Evolutionary conservation across 2,888 invertebrate species (phyloP), one percentile per base, ranked within the genome.

Genomic region (Caenorhabditis plicata): DNA sequence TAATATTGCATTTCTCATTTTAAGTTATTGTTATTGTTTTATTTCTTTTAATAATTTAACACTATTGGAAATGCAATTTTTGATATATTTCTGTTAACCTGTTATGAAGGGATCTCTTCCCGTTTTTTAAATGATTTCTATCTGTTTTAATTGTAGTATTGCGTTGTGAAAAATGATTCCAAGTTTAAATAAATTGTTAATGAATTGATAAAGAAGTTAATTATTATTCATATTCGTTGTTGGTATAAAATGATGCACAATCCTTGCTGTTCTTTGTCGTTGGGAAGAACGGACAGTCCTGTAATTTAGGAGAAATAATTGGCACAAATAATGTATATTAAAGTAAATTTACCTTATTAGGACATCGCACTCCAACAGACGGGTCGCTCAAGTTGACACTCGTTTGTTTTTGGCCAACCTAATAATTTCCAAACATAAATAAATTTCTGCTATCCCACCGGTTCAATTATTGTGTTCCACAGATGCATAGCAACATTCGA

Each of bases 401-500:
- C 0, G 58, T 58, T 32, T 63, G 63, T 31, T 63, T 63, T 13
- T 22, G 9, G 13, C 57, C 63, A 26, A 63, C 58, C 58, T 58
- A 26, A 20, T 50, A 35, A 26, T 2, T 20, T 2, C 7, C 17
- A 4, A 15, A 17, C 39, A 17, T 15, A 23, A 19, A 17, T 22
- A 23, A 17, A n/a, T 39, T 9, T 15, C 4, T 32, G 23, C 7
- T 32, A 4, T 25, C 22, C 15, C 22, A 55, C 63, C 26, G 63
- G 63, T 29, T 64, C 57, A 33, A 64, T 39, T 17, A 64, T 64
- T 4, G 57, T 67, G 35, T 67, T 67, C 67, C 67, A 67, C 17
- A 67, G 36, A 38, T 61, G 56, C 67, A 64, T 62, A 43, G 53
- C 64, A 38, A 67, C 49, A 23, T 57, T 53, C 31, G 39, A 48